Evolutionary conservation across 2,888 invertebrate genomes (phyloP), one percentile per base, ranked within the genome.

Genomic region (Pandemis corylana): DNA sequence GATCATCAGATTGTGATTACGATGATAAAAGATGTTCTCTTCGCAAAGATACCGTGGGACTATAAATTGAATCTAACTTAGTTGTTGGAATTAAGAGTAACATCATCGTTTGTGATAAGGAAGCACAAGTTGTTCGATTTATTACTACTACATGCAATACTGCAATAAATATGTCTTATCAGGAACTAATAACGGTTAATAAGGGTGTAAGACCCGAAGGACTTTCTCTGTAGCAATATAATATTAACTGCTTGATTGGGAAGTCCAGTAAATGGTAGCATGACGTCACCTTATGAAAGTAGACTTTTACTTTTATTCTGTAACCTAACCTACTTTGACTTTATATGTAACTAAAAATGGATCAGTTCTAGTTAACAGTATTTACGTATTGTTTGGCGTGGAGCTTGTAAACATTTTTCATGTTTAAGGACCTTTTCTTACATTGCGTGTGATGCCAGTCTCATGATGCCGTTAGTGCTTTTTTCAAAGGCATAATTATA

Each of bases 231-330:
- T 46, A 67, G 75, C 67, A 63, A 73, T 73, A 63, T 75, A 71
- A 75, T 70, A 70, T 67, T 67, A 71, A 75, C 49, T 67, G 20
- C 36, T 67, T 75, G 75, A 75, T 75, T 75, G 67, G 67, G 73
- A 74, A 65, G 70, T 41, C 70, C 51, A 63, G 67, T 67, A 75
- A 75, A 67, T 75, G 70, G 66, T 62, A 67, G 44, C 61, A 56
- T 75, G 75, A 75, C 75, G 75, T 75, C 71, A 75, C 62, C 0
- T 74, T 75, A 75, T 66, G 75, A 75, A 75, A 75, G 71, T 71
- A 46, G 44, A 70, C 44, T 15, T 67, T 67, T 71, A 63, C 62
- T 63, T 44, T 66, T 53, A 62, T 70, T 70, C 62, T 70, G 70
- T 53, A 75, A 74, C 61, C n/a, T 69, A 70, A 67, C 64, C 66